Percentiles rank a stretch among this genome's conserved stretches.
Evolutionary conservation across 2,113 vertebrate genomes (phyloP).

Genomic region (Pampusana beccarii): DNA sequence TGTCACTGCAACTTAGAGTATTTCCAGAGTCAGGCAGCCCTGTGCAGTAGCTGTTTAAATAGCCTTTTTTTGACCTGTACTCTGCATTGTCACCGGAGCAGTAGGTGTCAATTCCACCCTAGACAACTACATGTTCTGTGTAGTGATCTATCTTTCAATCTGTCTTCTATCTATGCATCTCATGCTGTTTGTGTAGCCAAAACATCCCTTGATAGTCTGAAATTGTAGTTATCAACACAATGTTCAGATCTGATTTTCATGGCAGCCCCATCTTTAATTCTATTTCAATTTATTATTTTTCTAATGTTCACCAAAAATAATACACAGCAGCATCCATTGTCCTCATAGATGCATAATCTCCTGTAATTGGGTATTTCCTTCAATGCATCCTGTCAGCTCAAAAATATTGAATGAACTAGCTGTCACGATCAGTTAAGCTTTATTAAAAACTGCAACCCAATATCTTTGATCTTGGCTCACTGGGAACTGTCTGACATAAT

Average conservation of each 20-base stretch:
- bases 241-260: background rate
- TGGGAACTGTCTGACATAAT: constrained; percentile 58
- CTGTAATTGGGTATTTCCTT: constrained; percentile 50
- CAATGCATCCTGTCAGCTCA: constrained; percentile 16
- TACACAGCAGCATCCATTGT: constrained; percentile 23
- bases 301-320: background rate
- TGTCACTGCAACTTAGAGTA: background rate
- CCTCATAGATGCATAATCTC: background rate
- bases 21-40: background rate
- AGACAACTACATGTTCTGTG: background rate
- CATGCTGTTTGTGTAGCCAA: background rate
- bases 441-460: constrained; percentile 48
- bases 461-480: constrained; percentile 40
- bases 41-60: background rate
- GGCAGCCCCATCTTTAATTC: background rate
- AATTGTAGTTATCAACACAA: background rate
- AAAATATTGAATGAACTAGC: constrained; percentile 11
- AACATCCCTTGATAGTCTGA: background rate
- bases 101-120: background rate
- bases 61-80: background rate
- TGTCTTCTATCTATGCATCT: background rate
- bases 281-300: background rate
- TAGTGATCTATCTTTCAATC: background rate
- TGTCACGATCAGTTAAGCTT: constrained; percentile 52
- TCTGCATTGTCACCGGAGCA: background rate